Evolutionary conservation across 92 coral and sea anemone genomes (phyloP).

Genomic region (Heteractis magnifica): DNA sequence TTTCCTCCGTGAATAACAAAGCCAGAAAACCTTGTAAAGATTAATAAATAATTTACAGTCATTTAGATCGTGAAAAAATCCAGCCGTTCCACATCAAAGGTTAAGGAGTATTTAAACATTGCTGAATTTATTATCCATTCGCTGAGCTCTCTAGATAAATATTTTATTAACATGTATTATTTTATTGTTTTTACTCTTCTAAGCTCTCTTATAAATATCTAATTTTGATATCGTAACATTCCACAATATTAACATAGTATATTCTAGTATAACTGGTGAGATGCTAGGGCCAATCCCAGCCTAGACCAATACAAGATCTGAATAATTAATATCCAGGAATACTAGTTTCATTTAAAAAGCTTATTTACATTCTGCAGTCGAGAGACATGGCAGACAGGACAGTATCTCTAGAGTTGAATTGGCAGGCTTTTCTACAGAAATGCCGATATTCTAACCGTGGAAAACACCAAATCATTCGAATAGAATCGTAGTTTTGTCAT

Average conservation of each 20-base stretch:
- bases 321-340: conserved; percentile 18
- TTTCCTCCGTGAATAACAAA: not conserved
- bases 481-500: not conserved
- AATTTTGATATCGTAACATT: not conserved
- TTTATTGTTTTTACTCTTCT: not conserved
- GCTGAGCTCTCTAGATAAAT: not conserved
- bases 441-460: not conserved
- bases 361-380: conserved; percentile 32
- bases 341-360: not conserved
- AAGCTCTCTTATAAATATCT: not conserved
- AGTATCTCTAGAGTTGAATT: not conserved
- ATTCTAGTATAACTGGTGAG: not conserved
- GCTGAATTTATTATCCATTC: not conserved
- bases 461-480: not conserved
- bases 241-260: conserved; percentile 1
- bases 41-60: not conserved
- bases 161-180: not conserved
- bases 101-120: not conserved
- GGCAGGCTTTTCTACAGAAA: not conserved
- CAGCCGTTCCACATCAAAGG: not conserved
- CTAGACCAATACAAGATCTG: conserved; percentile 1
- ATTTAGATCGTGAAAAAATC: not conserved
- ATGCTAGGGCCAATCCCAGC: conserved; percentile 17
- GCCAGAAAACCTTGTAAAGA: not conserved
- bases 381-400: conserved; percentile 14